phyloP scores from a whole-genome alignment of 1,140 invertebrate species.

The Steinernema feltiae region DNA sequence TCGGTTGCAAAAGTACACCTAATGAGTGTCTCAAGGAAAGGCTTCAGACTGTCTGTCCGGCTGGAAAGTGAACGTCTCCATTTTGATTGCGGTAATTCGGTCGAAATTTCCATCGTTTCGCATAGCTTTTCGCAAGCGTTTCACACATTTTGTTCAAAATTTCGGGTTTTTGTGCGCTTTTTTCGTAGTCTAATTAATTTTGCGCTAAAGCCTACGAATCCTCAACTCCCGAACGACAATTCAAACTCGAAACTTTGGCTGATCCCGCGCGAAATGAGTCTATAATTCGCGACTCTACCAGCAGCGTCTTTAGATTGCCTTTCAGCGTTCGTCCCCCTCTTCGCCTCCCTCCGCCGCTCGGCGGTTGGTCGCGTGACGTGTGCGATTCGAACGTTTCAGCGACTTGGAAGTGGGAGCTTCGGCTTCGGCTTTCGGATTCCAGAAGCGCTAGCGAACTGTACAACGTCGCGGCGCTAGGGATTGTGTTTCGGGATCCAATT shows the following conservation, averaged over 20 bases:
- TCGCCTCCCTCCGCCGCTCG: background rate
- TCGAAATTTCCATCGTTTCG: no score
- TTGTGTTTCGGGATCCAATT: background rate
- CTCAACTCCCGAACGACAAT: background rate
- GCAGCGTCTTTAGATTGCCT: background rate
- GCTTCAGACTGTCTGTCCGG: no score
- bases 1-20: background rate
- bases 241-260: background rate
- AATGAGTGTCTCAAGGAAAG: no score
- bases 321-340: background rate
- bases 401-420: background rate
- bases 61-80: no score
- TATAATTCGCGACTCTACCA: background rate
- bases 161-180: no score
- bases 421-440: background rate
- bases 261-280: background rate
- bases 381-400: background rate
- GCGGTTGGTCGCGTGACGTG: slow-evolving; percentile 8
- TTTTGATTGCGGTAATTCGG: no score
- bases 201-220: no score
- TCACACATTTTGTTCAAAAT: no score
- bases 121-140: no score
- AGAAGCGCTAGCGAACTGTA: no score
- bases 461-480: no score
- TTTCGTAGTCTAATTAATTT: no score